Evolutionary conservation across 2,888 invertebrate genomes (phyloP).

Genomic region (Phortica magna): DNA sequence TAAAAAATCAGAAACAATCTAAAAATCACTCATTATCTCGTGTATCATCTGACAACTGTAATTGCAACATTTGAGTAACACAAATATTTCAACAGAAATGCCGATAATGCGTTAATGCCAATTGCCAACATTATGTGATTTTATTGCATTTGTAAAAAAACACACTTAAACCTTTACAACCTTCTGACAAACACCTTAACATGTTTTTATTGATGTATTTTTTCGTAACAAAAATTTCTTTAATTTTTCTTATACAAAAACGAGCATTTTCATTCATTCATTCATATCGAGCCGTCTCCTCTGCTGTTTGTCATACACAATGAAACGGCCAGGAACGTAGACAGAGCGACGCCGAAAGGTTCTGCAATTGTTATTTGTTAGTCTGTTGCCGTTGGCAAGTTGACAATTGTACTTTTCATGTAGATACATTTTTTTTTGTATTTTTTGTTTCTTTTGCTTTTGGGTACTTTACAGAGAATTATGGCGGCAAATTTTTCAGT

Average conservation of each 20-base stretch:
- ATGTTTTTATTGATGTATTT: slow-evolving; percentile 69
- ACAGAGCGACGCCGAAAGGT: slow-evolving; percentile 57
- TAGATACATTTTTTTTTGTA: slow-evolving; percentile 52
- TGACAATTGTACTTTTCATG: slow-evolving; percentile 22
- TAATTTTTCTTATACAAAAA: slow-evolving; percentile 9
- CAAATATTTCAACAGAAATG: slow-evolving; percentile 1
- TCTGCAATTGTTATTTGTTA: neutral
- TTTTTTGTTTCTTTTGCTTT: slow-evolving; percentile 47
- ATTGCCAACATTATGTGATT: neutral
- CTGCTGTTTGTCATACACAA: slow-evolving; percentile 33
- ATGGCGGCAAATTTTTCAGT: slow-evolving; percentile 64
- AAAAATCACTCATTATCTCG: neutral
- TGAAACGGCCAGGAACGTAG: slow-evolving; percentile 45
- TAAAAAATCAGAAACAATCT: neutral
- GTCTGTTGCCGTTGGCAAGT: slow-evolving; percentile 27
- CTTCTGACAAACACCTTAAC: slow-evolving; percentile 49
- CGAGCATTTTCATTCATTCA: slow-evolving; percentile 47
- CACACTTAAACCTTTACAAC: slow-evolving; percentile 8
- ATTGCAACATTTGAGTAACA: neutral
- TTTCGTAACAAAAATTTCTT: slow-evolving; percentile 37
- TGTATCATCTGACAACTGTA: neutral
- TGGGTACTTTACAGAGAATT: slow-evolving; percentile 64
- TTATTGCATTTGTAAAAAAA: slow-evolving; percentile 3
- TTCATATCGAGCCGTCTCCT: slow-evolving; percentile 49
- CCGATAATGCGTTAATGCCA: slow-evolving; percentile 32